Evolutionary conservation across 2,888 invertebrate species (phyloP).

Genomic region (Timema podura): DNA sequence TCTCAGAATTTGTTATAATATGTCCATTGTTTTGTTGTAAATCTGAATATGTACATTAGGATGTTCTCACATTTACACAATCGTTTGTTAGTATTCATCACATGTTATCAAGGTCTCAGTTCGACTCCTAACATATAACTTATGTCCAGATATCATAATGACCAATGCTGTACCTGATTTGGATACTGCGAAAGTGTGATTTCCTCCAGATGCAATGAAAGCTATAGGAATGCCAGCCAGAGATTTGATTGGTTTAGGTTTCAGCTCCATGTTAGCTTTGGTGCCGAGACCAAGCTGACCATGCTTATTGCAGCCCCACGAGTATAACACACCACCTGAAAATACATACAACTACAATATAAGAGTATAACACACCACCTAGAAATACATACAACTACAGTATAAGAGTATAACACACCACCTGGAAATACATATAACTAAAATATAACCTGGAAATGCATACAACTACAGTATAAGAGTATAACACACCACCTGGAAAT

Average conservation of each 20-base stretch:
- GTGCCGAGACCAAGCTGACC: constrained; percentile 81
- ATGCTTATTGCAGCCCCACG: constrained; percentile 79
- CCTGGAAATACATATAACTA: constrained; percentile 53
- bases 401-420: constrained; percentile 68
- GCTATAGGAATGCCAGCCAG: constrained; percentile 73
- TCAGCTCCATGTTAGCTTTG: constrained; percentile 49
- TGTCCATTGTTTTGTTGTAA: no score
- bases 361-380: constrained; percentile 76
- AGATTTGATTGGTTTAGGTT: constrained; percentile 62
- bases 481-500: constrained; percentile 71
- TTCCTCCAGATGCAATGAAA: constrained; percentile 73
- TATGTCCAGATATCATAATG: not conserved
- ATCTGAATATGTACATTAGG: no score
- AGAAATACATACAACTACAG: constrained; percentile 35
- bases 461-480: constrained; percentile 43
- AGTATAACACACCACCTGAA: constrained; percentile 74
- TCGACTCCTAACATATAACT: not conserved
- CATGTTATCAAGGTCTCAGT: no score
- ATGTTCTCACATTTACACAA: no score
- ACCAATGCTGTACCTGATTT: constrained; percentile 53
- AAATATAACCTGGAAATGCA: no score
- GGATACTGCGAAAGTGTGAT: constrained; percentile 76
- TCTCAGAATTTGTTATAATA: no score
- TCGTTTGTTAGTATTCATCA: no score
- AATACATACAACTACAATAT: constrained; percentile 26